Evolutionary conservation across 2,113 vertebrate genomes (phyloP), one percentile per base, ranked within the genome.

Genomic region (Notiomystis cincta): DNA sequence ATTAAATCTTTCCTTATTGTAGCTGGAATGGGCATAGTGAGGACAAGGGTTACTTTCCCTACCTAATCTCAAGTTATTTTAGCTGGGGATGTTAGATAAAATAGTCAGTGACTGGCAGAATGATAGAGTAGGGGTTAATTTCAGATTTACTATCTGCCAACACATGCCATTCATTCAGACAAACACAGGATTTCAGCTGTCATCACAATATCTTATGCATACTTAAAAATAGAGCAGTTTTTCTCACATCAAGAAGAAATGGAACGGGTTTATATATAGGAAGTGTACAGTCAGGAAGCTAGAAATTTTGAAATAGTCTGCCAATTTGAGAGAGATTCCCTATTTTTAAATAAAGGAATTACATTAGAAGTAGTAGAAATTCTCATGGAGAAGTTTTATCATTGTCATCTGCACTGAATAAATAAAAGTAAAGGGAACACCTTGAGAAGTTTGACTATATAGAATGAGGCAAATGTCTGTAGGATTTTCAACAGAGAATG

Each of bases 141-240:
- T 97, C 93, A 93, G 93, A 93, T 97, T 97, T 96, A 91, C 96
- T 97, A 91, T 96, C 95, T 97, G 96, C 97, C 95, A 97, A 96
- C 93, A 96, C 90, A 89, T 96, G 92, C 72, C 96, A 96, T 97
- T 96, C 95, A 94, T 94, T 96, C 95, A 96, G 94, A 97, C 94
- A 97, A 96, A 96, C 95, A 96, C 88, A 94, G 92, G 76, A 94
- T 96, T 96, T 93, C 82, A 94, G 79, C 95, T 97, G 96, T 97
- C 97, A 97, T 95, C 94, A 96, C 96, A 96, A 35, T 84, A 91
- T 90, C 91, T 95, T 96, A 57, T 78, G 93, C 94, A 89, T 92
- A 72, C 90, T 93, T 95, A 96, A 97, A 97, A 97, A 97, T 95
- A 96, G 96, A 93, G 86, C 70, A 21, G 33, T 92, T 95, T 94